Evolutionary conservation across 2,797 vertebrate species (phyloP).

Genomic region (Loriculus beryllinus): DNA sequence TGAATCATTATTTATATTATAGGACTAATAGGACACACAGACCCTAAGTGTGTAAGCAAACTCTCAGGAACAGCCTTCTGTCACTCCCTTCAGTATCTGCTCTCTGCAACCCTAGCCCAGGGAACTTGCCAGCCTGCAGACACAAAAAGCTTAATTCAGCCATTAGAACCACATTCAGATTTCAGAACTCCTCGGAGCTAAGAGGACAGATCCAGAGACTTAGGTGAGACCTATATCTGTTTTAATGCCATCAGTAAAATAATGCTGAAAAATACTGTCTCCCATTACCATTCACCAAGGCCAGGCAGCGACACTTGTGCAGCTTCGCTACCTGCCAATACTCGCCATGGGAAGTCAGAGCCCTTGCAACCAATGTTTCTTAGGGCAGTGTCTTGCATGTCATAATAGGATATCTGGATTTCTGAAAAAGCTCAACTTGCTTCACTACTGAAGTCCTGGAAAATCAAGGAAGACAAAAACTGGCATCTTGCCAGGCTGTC

Average conservation of each 20-base stretch:
- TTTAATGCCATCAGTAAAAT: not conserved
- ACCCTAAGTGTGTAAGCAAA: not conserved
- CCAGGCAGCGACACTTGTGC: not conserved
- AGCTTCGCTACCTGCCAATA: not conserved
- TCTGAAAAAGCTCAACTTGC: not conserved
- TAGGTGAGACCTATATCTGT: not conserved
- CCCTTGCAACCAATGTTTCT: not conserved
- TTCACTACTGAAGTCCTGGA: not conserved
- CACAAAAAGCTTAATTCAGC: not conserved
- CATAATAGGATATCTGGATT: not conserved
- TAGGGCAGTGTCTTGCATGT: not conserved
- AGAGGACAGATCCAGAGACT: not conserved
- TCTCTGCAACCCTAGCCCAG: not conserved
- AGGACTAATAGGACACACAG: not conserved
- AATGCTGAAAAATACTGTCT: not conserved
- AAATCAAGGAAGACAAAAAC: slow-evolving; percentile 29
- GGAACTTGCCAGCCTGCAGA: not conserved
- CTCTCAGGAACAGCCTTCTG: not conserved
- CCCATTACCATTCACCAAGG: not conserved
- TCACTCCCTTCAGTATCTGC: not conserved
- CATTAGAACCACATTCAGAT: not conserved
- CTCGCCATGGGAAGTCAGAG: not conserved
- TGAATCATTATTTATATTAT: not conserved
- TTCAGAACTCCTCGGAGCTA: not conserved
- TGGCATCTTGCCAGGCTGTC: slow-evolving; percentile 27